Percentiles rank a stretch among this genome's conserved stretches.
phyloP scores from a whole-genome alignment of 2,888 invertebrate species.

The Metellina segmentata region DNA sequence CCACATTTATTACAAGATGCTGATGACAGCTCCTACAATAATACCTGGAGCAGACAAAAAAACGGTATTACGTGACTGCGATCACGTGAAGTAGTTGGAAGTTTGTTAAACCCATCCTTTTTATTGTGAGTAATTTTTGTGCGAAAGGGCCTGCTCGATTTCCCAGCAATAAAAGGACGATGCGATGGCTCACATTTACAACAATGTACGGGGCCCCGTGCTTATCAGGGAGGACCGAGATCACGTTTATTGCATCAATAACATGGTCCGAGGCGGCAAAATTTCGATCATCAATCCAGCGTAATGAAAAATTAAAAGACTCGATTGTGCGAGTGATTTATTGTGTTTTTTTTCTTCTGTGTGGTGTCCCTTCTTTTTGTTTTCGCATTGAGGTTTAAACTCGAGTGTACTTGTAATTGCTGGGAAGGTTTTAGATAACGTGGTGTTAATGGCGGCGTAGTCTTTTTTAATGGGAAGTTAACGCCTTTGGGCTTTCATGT shows the following conservation, averaged over 20 bases:
- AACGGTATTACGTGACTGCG: constrained; percentile 51
- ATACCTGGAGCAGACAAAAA: constrained; percentile 9
- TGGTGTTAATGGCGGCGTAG: neutral
- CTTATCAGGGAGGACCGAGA: constrained; percentile 24
- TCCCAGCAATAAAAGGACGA: constrained; percentile 57
- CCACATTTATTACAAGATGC: constrained; percentile 72
- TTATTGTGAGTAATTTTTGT: constrained; percentile 73
- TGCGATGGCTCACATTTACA: constrained; percentile 29
- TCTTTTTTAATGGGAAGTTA: neutral
- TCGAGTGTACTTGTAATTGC: constrained; percentile 5
- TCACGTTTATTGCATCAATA: constrained; percentile 76
- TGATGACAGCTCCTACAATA: constrained; percentile 74
- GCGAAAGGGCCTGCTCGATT: constrained; percentile 36
- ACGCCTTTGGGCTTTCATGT: constrained; percentile 11
- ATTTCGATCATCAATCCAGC: constrained; percentile 59
- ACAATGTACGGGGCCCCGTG: constrained; percentile 46
- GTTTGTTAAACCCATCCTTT: constrained; percentile 73
- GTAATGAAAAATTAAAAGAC: constrained; percentile 72
- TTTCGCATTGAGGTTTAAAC: neutral
- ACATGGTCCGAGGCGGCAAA: constrained; percentile 64
- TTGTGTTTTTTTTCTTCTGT: constrained; percentile 1
- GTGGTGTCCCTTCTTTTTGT: neutral
- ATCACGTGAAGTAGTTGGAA: constrained; percentile 68
- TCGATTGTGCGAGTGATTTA: neutral
- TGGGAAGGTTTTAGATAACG: neutral